Percentiles rank a stretch among this genome's conserved stretches.
Conservation (phyloP, 35 echinoderm and acorn worm species). For the Acanthaster planci region DNA sequence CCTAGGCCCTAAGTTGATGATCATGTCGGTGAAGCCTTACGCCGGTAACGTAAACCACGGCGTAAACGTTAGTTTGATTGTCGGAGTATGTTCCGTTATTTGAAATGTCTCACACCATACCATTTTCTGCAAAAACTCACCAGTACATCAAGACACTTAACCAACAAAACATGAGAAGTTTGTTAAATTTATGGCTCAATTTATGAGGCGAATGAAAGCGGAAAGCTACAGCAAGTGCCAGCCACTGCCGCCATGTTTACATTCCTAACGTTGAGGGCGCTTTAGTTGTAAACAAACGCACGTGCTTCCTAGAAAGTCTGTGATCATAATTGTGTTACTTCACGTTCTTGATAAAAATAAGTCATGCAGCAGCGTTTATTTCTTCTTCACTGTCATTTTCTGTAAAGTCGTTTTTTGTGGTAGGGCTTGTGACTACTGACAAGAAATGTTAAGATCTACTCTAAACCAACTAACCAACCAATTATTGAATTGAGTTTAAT, state of each 20-base stretch:
- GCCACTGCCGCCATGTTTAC: background rate
- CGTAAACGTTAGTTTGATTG: background rate
- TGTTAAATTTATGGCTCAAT: background rate
- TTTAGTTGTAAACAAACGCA: slow-evolving; percentile 23
- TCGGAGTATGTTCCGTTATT: background rate
- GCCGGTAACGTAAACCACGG: too few relatives aligned
- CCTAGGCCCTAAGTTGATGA: too few relatives aligned
- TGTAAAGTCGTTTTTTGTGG: too few relatives aligned
- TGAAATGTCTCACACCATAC: background rate
- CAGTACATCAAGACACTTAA: background rate
- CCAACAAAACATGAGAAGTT: background rate
- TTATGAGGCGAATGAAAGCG: background rate
- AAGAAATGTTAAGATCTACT: too few relatives aligned
- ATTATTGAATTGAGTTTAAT: too few relatives aligned
- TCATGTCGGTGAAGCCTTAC: too few relatives aligned
- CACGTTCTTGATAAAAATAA: too few relatives aligned
- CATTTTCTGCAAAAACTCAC: background rate
- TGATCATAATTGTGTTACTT: too few relatives aligned
- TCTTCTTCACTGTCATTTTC: too few relatives aligned
- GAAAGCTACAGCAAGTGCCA: background rate
- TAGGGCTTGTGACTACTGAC: too few relatives aligned
- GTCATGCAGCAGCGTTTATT: too few relatives aligned
- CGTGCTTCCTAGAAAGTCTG: slow-evolving; percentile 9
- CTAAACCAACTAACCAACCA: too few relatives aligned
- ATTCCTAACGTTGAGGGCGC: background rate